Percentiles rank a stretch among this genome's conserved stretches.
phyloP scores from a whole-genome alignment of 2,113 vertebrate species.

The Rhizomys pruinosus region DNA sequence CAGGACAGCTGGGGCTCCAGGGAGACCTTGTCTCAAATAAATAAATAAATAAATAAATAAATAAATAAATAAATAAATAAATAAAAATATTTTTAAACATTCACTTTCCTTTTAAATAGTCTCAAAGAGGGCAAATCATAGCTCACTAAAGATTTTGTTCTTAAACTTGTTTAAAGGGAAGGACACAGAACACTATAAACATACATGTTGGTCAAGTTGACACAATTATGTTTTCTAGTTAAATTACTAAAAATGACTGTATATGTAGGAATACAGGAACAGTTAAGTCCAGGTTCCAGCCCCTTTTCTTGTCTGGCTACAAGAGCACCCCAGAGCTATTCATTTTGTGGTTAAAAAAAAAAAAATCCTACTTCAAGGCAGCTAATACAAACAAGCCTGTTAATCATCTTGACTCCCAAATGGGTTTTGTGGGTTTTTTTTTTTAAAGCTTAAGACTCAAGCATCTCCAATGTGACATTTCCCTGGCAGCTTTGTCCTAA shows the following conservation, averaged over 20 bases:
- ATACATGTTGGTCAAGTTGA: background rate
- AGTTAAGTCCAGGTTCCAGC: background rate
- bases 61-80: no score
- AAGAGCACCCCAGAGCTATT: background rate
- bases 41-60: no score
- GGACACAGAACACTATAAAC: background rate
- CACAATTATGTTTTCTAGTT: background rate
- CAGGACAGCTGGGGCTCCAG: no score
- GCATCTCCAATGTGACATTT: background rate
- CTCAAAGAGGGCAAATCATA: background rate
- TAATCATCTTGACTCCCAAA: background rate
- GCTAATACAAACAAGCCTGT: background rate
- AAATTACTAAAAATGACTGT: background rate
- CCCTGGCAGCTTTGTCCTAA: constrained; percentile 5
- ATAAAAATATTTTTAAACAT: background rate
- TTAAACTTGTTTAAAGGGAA: background rate
- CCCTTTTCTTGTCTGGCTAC: background rate
- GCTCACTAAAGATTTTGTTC: background rate
- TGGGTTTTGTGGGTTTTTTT: background rate
- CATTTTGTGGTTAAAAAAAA: constrained; percentile 38
- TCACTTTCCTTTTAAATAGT: background rate
- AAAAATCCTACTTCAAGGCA: background rate
- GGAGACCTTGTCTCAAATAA: no score
- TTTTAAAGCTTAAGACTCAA: background rate
- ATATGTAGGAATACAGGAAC: background rate